These are phyloP conservation scores for Podarcis siculus DNA, from an alignment of 2,797 vertebrate species.

Conservation along the genomic window DNA sequence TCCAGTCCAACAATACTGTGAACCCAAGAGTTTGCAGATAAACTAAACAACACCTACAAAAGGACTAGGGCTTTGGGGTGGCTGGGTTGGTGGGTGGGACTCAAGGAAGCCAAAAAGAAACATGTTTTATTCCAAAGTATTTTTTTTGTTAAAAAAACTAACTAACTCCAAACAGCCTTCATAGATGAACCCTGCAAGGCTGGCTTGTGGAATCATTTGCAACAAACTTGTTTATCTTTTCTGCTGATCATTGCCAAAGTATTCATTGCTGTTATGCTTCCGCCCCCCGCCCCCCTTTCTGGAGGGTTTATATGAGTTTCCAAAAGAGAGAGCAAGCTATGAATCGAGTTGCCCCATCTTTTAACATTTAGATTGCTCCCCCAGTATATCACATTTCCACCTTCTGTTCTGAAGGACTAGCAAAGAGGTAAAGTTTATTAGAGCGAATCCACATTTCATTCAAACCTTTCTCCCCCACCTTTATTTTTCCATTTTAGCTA, in stretches of 20 bases:
- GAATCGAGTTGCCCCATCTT: neutral
- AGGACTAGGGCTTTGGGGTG: neutral
- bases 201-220: neutral
- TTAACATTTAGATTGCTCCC: neutral
- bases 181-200: neutral
- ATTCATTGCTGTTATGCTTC: neutral
- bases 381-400: neutral
- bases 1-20: slow-evolving; percentile 63
- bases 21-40: slow-evolving; percentile 49
- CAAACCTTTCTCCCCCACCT: slow-evolving; percentile 23
- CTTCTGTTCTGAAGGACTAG: neutral
- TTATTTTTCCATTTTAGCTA: slow-evolving; percentile 74
- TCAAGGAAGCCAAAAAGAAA: slow-evolving; percentile 28
- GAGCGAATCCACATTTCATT: neutral
- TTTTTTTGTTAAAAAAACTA: neutral
- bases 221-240: neutral
- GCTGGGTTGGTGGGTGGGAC: neutral
- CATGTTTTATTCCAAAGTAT: neutral
- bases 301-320: neutral
- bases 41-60: slow-evolving; percentile 52
- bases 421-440: neutral
- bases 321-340: neutral
- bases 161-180: neutral
- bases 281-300: rapidly evolving
- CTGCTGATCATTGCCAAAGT: neutral